Evolutionary conservation across 2,888 invertebrate genomes (phyloP).

Genomic region (Euzophera pinguis): DNA sequence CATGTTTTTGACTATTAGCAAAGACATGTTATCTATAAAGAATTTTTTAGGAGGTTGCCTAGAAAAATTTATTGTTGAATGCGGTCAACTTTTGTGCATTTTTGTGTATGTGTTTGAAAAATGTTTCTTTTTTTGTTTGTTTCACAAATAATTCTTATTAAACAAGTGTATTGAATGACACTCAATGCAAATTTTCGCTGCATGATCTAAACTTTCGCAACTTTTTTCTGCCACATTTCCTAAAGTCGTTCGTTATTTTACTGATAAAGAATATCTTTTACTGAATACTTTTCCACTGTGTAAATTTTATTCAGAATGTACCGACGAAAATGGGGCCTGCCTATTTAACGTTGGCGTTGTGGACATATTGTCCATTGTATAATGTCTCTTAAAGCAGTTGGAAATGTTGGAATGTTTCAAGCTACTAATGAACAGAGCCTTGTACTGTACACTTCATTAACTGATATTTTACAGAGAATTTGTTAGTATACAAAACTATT

Average conservation of each 20-base stretch:
- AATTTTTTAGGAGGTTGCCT: too few species aligned
- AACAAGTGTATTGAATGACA: too few species aligned
- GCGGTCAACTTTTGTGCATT: too few species aligned
- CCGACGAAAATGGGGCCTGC: background rate
- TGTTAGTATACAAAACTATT: background rate
- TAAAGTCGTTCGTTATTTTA: too few species aligned
- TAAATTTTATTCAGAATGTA: background rate
- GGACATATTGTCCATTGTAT: constrained; percentile 2
- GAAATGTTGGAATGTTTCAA: background rate
- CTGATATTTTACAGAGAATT: background rate
- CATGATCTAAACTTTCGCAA: too few species aligned
- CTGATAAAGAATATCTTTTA: too few species aligned
- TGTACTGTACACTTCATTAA: constrained; percentile 4
- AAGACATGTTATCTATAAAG: too few species aligned
- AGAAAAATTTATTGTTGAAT: background rate
- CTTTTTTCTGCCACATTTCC: too few species aligned
- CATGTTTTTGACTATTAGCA: background rate
- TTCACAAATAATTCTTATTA: too few species aligned
- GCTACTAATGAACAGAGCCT: constrained; percentile 3
- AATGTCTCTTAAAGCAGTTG: background rate
- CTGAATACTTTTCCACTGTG: too few species aligned
- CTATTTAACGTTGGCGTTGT: background rate
- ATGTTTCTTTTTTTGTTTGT: too few species aligned
- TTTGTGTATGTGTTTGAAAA: too few species aligned
- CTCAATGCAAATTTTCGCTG: background rate